Percentiles rank a stretch among this genome's conserved stretches.
Evolutionary conservation across 2,113 vertebrate genomes (phyloP).

Genomic region (Poeciliopsis retropinna): DNA sequence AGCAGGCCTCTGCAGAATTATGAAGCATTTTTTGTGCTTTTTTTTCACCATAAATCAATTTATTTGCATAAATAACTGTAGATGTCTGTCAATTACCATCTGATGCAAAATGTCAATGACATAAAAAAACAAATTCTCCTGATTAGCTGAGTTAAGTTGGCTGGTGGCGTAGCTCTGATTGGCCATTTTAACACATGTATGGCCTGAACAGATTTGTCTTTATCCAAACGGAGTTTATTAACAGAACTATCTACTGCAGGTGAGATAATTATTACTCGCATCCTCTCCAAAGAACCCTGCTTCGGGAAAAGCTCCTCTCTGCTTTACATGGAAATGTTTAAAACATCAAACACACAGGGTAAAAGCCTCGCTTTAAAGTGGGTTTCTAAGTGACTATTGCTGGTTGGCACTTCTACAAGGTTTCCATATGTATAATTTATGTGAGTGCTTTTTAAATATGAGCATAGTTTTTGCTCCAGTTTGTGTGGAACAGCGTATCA

Average conservation of each 20-base stretch:
- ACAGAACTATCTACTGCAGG: neutral
- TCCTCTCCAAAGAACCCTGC: neutral
- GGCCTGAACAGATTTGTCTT: neutral
- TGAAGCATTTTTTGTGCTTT: neutral
- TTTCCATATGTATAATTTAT: slow-evolving; percentile 21
- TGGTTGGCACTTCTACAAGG: slow-evolving; percentile 25
- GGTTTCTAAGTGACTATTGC: slow-evolving; percentile 2
- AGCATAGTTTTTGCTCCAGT: slow-evolving; percentile 13
- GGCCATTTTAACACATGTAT: too few species aligned
- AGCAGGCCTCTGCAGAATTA: too few species aligned
- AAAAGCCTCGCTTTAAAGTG: neutral
- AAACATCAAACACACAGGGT: neutral
- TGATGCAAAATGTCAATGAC: neutral
- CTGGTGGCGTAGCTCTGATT: neutral
- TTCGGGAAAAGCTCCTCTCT: neutral
- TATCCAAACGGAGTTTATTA: neutral
- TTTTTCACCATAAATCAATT: too few species aligned
- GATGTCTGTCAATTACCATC: too few species aligned
- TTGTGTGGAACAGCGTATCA: slow-evolving; percentile 19
- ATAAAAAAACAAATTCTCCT: neutral
- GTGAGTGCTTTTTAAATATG: neutral
- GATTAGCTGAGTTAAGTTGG: too few species aligned
- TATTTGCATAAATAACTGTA: too few species aligned
- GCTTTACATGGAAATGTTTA: neutral
- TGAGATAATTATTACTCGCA: neutral